Conservation (phyloP, 2,113 vertebrate genomes). For the Dicrurus megarhynchus region DNA sequence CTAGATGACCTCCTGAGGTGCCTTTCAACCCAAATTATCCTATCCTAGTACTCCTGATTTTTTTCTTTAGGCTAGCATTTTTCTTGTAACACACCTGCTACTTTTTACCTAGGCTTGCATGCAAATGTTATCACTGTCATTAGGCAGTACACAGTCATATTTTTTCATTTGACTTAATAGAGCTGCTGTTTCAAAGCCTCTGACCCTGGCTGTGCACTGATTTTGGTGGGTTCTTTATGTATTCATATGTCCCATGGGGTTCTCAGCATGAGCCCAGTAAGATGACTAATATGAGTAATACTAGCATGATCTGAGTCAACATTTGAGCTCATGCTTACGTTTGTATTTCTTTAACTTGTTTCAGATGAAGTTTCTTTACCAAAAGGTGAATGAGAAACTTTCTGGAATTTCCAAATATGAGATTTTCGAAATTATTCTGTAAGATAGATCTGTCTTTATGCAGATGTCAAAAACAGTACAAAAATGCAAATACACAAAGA, state of each 20-base stretch:
- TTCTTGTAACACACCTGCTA: not conserved
- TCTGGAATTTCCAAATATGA: not conserved
- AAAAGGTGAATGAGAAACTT: not conserved
- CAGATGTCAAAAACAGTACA: not conserved
- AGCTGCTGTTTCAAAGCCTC: not conserved
- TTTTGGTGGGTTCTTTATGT: not conserved
- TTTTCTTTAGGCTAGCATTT: not conserved
- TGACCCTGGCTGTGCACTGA: not conserved
- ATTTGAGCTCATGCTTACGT: not conserved
- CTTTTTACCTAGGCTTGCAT: not conserved
- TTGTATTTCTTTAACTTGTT: not conserved
- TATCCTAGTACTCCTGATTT: not conserved
- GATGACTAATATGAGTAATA: slow-evolving; percentile 28
- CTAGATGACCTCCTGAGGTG: not conserved
- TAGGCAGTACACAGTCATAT: not conserved
- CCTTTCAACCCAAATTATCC: not conserved
- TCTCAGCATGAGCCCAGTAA: not conserved
- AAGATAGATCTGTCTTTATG: not conserved
- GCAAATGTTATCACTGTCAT: not conserved
- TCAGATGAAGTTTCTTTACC: not conserved
- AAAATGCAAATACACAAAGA: not conserved
- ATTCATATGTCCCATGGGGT: not conserved
- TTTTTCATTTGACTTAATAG: not conserved
- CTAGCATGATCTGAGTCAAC: not conserved
- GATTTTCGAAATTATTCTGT: not conserved